These are phyloP conservation scores for Felis catus DNA, from an alignment of 2,113 vertebrate genomes.

Conservation along the genomic window DNA sequence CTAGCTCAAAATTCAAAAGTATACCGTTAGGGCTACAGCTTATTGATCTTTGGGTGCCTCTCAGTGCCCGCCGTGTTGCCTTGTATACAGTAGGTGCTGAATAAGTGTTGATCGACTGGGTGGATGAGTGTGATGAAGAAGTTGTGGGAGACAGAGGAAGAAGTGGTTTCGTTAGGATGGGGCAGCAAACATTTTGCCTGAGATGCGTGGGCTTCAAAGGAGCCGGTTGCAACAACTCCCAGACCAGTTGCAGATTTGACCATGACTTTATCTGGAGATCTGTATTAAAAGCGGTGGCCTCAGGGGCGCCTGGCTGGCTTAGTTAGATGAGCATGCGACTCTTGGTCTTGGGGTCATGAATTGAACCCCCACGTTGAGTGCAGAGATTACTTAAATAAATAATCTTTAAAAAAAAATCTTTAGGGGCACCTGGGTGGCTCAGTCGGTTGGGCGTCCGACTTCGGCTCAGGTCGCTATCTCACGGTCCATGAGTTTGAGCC, in stretches of 20 bases:
- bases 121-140: neutral
- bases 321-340: neutral
- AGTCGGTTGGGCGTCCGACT: too few species aligned
- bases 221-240: neutral
- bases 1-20: neutral
- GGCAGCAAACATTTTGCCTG: neutral
- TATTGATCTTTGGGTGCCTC: neutral
- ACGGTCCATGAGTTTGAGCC: too few species aligned
- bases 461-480: too few species aligned
- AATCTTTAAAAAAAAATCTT: neutral
- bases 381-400: neutral
- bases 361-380: neutral
- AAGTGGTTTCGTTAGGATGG: neutral
- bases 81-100: neutral
- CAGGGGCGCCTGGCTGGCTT: neutral
- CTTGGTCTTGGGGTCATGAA: neutral
- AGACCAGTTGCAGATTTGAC: conserved; percentile 1
- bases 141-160: neutral
- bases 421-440: too few species aligned
- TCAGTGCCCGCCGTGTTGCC: neutral
- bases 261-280: neutral
- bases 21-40: neutral
- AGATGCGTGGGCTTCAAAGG: neutral
- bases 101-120: neutral
- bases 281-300: neutral